Evolutionary conservation across 2,888 invertebrate species (phyloP), one percentile per base, ranked within the genome.

Genomic region (Ceraclea dissimilis): DNA sequence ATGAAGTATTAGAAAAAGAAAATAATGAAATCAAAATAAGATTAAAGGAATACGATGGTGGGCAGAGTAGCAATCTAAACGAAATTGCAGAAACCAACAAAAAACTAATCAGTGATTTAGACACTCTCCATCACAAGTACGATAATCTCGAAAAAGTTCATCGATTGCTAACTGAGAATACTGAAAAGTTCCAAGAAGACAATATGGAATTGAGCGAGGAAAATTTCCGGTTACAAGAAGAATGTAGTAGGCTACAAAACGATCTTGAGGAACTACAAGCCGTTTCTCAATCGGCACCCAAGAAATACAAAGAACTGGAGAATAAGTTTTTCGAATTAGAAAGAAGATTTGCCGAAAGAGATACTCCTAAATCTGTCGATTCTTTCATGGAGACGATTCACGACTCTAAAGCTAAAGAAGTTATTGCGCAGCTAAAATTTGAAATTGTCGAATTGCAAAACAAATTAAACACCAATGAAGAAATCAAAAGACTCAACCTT

Each of bases 161-260:
- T 58, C 67, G 72, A 47, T 60, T 76, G 11, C 62, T 78, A 47
- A 72, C 70, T 62, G 77, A 76, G 64, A 76, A 76, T 46, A 74
- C 74, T 26, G 78, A 77, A 58, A 77, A 75, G 59, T 76, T 76
- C 61, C 76, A 78, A 66, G 78, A 78, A 67, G 78, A 78, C 64
- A 78, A 78, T 64, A 75, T 76, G 64, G 74, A 76, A n/a, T 65
- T 78, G 52, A 74, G 78, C 43, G 77, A 78, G 69, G 78, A 76
- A 65, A 69, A 76, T 1, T 77, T 75, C 58, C 76, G 73, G 63
- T 63, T 78, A 55, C 76, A 77, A 65, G 78, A 78, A 64, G 69
- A 74, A 59, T 72, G 75, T 2, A 73, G 75, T 1, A 76, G 73
- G 63, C 65, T 74, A 51, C 76, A 76, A 56, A 76, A 77, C 64